These are phyloP conservation scores for Otolemur crassicaudatus DNA, from an alignment of 2,797 vertebrate genomes.

Conservation along the genomic window DNA sequence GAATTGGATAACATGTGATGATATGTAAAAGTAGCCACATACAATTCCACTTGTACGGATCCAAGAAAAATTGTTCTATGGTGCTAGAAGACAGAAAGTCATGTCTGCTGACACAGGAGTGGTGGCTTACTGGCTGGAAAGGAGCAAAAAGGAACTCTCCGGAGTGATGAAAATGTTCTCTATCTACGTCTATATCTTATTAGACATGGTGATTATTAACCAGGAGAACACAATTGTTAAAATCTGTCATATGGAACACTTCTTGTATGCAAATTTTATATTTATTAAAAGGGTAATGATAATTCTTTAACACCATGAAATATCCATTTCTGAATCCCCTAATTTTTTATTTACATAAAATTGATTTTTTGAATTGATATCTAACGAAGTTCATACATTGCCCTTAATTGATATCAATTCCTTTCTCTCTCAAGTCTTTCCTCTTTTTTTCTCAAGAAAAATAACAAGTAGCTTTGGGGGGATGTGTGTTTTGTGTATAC, in stretches of 20 bases:
- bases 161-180: neutral
- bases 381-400: neutral
- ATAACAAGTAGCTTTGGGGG: slow-evolving; percentile 14
- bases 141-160: neutral
- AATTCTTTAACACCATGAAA: neutral
- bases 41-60: neutral
- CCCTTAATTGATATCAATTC: neutral
- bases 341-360: neutral
- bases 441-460: slow-evolving; percentile 9
- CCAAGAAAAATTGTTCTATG: neutral
- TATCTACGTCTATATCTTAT: neutral
- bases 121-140: neutral
- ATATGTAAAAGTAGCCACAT: neutral
- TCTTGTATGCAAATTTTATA: neutral
- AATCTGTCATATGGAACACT: neutral
- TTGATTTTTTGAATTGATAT: slow-evolving; percentile 35
- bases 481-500: neutral
- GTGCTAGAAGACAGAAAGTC: neutral
- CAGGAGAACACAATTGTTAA: neutral
- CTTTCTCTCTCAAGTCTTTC: neutral
- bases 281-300: neutral
- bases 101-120: neutral
- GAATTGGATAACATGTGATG: neutral
- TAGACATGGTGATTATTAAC: neutral
- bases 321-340: neutral